phyloP scores from a whole-genome alignment of 2,888 invertebrate genomes.

The Idaea aversata region DNA sequence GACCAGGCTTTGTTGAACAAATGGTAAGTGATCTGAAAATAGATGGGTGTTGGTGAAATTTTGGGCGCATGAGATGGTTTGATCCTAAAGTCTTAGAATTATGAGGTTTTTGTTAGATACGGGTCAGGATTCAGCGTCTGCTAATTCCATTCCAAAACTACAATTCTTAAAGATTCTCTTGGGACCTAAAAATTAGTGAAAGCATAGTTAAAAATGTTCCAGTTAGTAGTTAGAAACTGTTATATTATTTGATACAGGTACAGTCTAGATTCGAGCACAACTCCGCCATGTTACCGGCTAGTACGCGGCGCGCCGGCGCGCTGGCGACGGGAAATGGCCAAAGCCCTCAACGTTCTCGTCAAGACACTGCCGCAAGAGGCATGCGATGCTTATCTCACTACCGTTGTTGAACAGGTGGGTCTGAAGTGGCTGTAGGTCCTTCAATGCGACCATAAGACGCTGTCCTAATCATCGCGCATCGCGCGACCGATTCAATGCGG shows the following conservation, averaged over 20 bases:
- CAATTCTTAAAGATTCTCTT: no score
- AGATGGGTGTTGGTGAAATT: background rate
- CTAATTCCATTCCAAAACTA: no score
- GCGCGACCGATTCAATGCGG: background rate
- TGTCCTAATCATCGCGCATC: background rate
- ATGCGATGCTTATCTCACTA: slow-evolving; percentile 89
- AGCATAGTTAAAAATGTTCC: no score
- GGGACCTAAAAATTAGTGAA: no score
- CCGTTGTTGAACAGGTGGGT: slow-evolving; percentile 88
- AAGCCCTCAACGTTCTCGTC: slow-evolving; percentile 84
- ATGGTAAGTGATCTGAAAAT: slow-evolving; percentile 70
- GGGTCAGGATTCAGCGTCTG: no score
- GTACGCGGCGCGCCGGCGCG: slow-evolving; percentile 79
- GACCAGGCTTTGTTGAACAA: slow-evolving; percentile 82
- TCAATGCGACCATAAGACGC: no score
- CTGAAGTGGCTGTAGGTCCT: background rate
- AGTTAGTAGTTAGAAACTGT: background rate
- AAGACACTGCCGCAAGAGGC: slow-evolving; percentile 87
- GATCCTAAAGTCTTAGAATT: no score
- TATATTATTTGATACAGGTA: slow-evolving; percentile 74
- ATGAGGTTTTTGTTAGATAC: no score
- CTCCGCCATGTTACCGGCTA: slow-evolving; percentile 88
- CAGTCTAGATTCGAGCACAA: slow-evolving; percentile 83
- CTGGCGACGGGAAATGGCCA: slow-evolving; percentile 79
- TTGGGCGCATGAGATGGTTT: no score